Base-by-base conservation (phyloP, 2,797 vertebrate genomes). In the Mus spretus region DNA sequence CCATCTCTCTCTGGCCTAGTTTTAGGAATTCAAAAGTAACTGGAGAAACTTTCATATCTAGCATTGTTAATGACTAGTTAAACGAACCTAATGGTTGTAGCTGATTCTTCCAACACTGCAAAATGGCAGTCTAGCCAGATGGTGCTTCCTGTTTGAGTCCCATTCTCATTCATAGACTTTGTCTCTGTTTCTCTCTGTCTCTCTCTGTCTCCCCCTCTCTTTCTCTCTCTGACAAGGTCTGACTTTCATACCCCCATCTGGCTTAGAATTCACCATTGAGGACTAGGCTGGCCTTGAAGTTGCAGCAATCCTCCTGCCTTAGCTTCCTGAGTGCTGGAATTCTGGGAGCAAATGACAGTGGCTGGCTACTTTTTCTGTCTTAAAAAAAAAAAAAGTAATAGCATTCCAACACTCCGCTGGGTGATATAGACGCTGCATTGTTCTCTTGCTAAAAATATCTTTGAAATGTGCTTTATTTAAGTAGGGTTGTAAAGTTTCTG, bases 91-190 rank as follows among this genome's bases (percentile, higher is more conserved):
- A 47, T 34, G 63, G n/a, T n/a, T 59, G 20, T 70, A 40, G 47
- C 79, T 95, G 22, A n/a, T 85, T 91, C 93, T 95, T 75, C 89
- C 95, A 78, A 83, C 31, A 75, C 77, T 44, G 1, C 86, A 40
- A 97, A 97, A 95, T 61, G 79, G 31, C 72, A 40, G 80, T 50
- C 11, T 78, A 87, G 74, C 59, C 79, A 84, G 82, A 72, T 4
- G 53, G 77, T 40, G 20, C 81, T 96, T 98, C 94, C 96, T 96
- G 96, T 87, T 53, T 89, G 37, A 59, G 12, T 77, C 47, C 20
- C 5, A 4, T 74, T 74, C 24, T 40, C 65, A 55, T 37, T 40
- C 65, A 67, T 94, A 15, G 79, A 77, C 86, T 93, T 89, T 78
- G 65, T 93, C n/a, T 57, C 53, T 74, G 4, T 59, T 26, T 70